Conservation (phyloP, 2,113 vertebrate species). For the Poicephalus meyeri region DNA sequence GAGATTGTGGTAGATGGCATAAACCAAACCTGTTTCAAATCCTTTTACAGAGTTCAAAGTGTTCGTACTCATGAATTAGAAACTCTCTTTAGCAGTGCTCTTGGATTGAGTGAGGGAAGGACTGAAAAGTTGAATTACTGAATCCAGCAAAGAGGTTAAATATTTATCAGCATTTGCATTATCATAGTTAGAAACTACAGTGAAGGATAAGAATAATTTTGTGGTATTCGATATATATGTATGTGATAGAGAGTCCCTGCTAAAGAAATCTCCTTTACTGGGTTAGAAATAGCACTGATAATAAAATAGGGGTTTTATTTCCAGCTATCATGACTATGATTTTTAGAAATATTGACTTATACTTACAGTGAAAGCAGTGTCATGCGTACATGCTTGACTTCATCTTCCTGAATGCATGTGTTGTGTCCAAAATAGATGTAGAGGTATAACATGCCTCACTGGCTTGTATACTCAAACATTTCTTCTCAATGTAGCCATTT, state of each 20-base stretch:
- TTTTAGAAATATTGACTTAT: not conserved
- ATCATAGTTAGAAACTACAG: not conserved
- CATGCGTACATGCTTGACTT: not conserved
- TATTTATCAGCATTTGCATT: not conserved
- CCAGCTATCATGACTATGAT: not conserved
- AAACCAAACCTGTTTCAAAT: not conserved
- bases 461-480: not conserved
- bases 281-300: not conserved
- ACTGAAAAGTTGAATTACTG: not conserved
- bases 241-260: not conserved
- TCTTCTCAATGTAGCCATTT: not conserved
- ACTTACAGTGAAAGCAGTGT: not conserved
- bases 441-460: fast-evolving
- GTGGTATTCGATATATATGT: not conserved
- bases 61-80: not conserved
- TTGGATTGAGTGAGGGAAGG: not conserved
- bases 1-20: not conserved
- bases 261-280: not conserved
- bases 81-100: not conserved
- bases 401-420: not conserved
- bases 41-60: not conserved
- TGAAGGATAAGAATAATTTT: not conserved
- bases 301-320: not conserved
- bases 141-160: not conserved
- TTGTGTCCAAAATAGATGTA: not conserved